Evolutionary conservation across 2,888 invertebrate species (phyloP).

Genomic region (Hemaris fuciformis): DNA sequence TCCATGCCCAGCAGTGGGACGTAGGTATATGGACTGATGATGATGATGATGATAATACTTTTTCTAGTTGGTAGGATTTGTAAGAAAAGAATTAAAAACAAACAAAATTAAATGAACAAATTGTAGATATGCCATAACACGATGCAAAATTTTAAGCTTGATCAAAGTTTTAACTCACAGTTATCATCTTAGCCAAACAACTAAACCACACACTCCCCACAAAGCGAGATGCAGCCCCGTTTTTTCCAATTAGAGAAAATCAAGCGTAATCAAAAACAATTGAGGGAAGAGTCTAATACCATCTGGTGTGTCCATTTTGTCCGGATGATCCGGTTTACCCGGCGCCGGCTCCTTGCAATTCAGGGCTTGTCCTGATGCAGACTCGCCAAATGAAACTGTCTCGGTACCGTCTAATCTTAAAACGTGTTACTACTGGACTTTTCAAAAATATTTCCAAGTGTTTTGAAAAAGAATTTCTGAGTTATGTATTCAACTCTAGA

Average conservation of each 20-base stretch:
- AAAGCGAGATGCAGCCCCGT: background rate
- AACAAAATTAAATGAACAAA: no score
- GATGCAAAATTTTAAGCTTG: no score
- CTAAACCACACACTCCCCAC: background rate
- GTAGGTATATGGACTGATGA: no score
- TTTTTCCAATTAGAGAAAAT: slow-evolving; percentile 27
- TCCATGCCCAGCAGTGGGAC: no score
- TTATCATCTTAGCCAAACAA: background rate
- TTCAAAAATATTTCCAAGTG: background rate
- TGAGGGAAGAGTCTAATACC: slow-evolving; percentile 36
- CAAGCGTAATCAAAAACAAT: slow-evolving; percentile 30
- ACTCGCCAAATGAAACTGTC: slow-evolving; percentile 57
- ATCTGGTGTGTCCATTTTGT: slow-evolving; percentile 40
- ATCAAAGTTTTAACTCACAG: no score
- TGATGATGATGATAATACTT: no score
- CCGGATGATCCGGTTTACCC: slow-evolving; percentile 42
- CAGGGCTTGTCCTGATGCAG: slow-evolving; percentile 45
- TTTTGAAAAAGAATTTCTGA: background rate
- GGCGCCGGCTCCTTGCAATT: slow-evolving; percentile 51
- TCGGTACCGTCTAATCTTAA: slow-evolving; percentile 47
- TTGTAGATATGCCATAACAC: no score
- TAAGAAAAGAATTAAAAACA: no score
- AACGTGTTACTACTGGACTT: slow-evolving; percentile 26
- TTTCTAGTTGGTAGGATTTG: no score
- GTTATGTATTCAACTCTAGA: background rate